phyloP scores from a whole-genome alignment of 2,888 invertebrate species.

The Phymatocera aterrima region DNA sequence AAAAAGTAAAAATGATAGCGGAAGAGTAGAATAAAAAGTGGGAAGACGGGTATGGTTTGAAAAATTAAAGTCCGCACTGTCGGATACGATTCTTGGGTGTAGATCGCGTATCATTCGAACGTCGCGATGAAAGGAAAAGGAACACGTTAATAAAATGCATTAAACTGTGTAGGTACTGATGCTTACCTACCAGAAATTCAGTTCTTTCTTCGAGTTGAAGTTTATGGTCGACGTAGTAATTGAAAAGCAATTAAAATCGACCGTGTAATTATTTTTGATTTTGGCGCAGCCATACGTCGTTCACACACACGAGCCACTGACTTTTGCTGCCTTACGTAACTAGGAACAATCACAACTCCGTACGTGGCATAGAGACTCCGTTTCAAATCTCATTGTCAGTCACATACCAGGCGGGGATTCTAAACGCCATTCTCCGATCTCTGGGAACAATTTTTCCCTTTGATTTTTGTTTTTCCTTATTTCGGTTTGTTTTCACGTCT shows the following conservation, averaged over 20 bases:
- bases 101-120: constrained; percentile 53
- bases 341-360: constrained; percentile 39
- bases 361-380: constrained; percentile 2
- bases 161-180: neutral
- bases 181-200: too few species aligned
- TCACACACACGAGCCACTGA: neutral
- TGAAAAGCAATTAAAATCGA: constrained; percentile 42
- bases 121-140: constrained; percentile 50
- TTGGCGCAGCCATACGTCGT: neutral
- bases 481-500: constrained; percentile 21
- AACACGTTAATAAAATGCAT: constrained; percentile 44
- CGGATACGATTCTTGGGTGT: constrained; percentile 4
- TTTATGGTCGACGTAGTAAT: constrained; percentile 40
- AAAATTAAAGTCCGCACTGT: neutral
- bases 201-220: neutral
- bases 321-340: constrained; percentile 15
- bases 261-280: constrained; percentile 27
- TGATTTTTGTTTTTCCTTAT: constrained; percentile 1
- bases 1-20: constrained; percentile 15
- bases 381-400: neutral
- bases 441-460: neutral
- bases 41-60: neutral
- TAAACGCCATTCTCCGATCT: neutral
- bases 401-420: constrained; percentile 21
- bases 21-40: constrained; percentile 16